phyloP scores from a whole-genome alignment of 2,113 vertebrate genomes.

The Damaliscus lunatus region DNA sequence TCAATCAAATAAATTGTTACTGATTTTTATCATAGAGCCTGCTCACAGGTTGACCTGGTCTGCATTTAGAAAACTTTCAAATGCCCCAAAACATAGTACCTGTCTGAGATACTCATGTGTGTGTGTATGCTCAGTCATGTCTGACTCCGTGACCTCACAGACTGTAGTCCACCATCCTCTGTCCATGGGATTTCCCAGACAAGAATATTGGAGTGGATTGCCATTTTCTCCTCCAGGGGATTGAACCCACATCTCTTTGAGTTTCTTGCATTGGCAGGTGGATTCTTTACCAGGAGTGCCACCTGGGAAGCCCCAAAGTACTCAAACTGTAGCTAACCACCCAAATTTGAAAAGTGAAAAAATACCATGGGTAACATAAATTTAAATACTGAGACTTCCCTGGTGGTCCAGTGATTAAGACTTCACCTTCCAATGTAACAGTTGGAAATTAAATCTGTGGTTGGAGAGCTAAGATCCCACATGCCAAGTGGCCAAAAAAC shows the following conservation, averaged over 20 bases:
- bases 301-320: not conserved
- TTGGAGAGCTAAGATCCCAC: not conserved
- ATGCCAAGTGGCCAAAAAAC: not conserved
- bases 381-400: not conserved
- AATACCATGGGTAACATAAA: not conserved
- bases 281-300: not conserved
- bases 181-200: not conserved
- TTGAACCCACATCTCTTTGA: not conserved
- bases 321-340: not conserved
- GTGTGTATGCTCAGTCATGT: not conserved
- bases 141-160: not conserved
- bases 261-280: not conserved
- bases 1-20: constrained; percentile 9
- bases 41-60: not conserved
- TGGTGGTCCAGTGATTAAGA: not conserved
- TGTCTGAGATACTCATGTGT: not conserved
- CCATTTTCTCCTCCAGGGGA: not conserved
- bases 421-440: not conserved
- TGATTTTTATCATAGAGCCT: not conserved
- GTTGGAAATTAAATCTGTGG: not conserved
- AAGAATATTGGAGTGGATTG: not conserved
- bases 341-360: not conserved
- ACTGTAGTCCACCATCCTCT: not conserved
- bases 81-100: not conserved
- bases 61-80: not conserved